Base-by-base conservation (phyloP, 2,113 vertebrate species). In the Istiophorus platypterus region DNA sequence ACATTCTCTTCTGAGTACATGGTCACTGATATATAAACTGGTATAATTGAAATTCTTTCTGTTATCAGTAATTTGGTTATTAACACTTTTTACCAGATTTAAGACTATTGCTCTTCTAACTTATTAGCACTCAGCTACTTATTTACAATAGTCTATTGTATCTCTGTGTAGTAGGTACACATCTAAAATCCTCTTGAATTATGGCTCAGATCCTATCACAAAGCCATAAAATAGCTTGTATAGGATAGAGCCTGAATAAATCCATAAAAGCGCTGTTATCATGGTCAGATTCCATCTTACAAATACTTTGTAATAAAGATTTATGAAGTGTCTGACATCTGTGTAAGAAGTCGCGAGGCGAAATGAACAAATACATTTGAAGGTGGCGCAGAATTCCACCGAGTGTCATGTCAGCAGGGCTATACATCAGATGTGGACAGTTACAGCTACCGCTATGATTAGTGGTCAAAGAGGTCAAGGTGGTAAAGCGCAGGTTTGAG, bases 41-140 rank as follows among this genome's bases (percentile, higher is more conserved):
- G 81, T 78, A 78, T 85, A 34, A 85, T 92, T 87, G 83, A 71
- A 7, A 34, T 47, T 18, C 24, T 52, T 42, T 45, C 22, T 52
- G 49, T 81, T 76, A 76, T 72, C 9, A 70, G 59, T 56, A 64
- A 72, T 79, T 42, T 45, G n/a, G 57, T 47, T 52, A 27, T 22
- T 4, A 31, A 63, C 45, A 13, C 26, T 20, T 15, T 65, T 79
- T 26, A 12, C 5, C 2, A 18, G 20, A 14, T 66, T 29, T 7
- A 56, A 24, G 12, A 42, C 17, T 45, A 11, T 39, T 62, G 31
- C 39, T 24, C 54, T 31, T 41, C 56, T 10, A 22, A 56, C 14
- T 18, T 3, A 39, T 27, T 7, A 3, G 29, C 26, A 20, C 26
- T 62, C 18, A 51, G 29, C 2, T 29, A 7, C 22, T 54, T 31